Evolutionary conservation across 2,113 vertebrate genomes (phyloP).

Genomic region (Eubucco bourcierii): DNA sequence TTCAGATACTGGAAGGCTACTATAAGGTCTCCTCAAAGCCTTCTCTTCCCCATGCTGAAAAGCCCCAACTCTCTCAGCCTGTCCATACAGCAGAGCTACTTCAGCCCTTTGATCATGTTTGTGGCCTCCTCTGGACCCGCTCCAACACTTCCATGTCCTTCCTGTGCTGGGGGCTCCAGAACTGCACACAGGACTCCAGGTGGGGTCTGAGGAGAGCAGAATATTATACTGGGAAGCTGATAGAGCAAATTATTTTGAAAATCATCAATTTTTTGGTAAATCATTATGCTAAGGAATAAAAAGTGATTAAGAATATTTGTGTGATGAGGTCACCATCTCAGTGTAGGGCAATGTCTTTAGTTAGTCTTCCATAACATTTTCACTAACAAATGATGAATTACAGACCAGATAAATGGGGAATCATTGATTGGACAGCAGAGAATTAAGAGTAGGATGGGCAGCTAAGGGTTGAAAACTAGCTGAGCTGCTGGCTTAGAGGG

Average conservation of each 20-base stretch:
- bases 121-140: too few species aligned
- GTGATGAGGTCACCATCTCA: neutral
- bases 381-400: neutral
- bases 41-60: too few species aligned
- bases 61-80: too few species aligned
- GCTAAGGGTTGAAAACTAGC: neutral
- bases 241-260: neutral
- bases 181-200: too few species aligned
- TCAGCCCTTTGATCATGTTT: too few species aligned
- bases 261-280: neutral
- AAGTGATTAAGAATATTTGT: neutral
- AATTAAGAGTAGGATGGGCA: neutral
- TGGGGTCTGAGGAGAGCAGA: too few species aligned
- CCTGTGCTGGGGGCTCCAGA: too few species aligned
- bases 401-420: neutral
- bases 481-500: neutral
- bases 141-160: too few species aligned
- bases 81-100: too few species aligned
- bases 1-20: too few species aligned
- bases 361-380: neutral
- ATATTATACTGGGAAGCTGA: neutral
- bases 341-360: neutral
- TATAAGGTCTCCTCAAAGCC: too few species aligned
- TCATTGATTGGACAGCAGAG: neutral
- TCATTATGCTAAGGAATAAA: neutral